These are phyloP conservation scores for Cygnus buccinator DNA, from an alignment of 2,113 vertebrate species.

Conservation along the genomic window DNA sequence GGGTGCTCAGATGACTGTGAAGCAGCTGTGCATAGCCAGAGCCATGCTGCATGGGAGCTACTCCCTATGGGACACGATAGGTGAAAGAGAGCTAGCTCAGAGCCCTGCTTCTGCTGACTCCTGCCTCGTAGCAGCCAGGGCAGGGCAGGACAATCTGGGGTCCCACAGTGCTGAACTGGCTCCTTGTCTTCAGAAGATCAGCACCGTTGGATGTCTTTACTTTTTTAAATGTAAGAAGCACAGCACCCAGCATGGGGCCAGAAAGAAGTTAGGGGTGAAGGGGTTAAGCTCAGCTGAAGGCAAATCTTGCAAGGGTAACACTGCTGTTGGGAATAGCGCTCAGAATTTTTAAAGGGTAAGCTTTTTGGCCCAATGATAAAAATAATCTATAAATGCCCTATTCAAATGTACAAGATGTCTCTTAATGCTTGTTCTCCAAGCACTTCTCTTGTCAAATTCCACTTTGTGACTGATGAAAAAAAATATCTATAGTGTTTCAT, in stretches of 20 bases:
- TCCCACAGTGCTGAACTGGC: neutral
- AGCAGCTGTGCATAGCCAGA: neutral
- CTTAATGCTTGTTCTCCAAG: neutral
- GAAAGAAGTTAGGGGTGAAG: neutral
- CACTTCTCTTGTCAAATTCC: slow-evolving; percentile 18
- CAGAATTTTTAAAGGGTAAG: neutral
- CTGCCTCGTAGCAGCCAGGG: neutral
- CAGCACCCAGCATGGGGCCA: neutral
- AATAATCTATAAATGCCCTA: slow-evolving; percentile 9
- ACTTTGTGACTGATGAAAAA: slow-evolving; percentile 31
- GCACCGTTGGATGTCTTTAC: neutral
- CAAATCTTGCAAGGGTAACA: neutral
- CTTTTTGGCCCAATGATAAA: neutral
- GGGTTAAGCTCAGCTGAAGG: neutral
- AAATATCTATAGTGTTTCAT: slow-evolving; percentile 12
- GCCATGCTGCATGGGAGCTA: fast-evolving
- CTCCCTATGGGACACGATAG: neutral
- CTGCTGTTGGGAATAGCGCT: neutral
- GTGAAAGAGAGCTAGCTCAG: neutral
- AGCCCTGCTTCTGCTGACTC: neutral
- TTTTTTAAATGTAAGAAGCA: neutral
- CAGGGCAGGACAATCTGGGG: neutral
- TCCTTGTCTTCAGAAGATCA: neutral
- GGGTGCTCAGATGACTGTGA: neutral
- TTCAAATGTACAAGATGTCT: neutral